These are phyloP conservation scores for Condylura cristata DNA, from an alignment of 2,113 vertebrate species.

Conservation along the genomic window DNA sequence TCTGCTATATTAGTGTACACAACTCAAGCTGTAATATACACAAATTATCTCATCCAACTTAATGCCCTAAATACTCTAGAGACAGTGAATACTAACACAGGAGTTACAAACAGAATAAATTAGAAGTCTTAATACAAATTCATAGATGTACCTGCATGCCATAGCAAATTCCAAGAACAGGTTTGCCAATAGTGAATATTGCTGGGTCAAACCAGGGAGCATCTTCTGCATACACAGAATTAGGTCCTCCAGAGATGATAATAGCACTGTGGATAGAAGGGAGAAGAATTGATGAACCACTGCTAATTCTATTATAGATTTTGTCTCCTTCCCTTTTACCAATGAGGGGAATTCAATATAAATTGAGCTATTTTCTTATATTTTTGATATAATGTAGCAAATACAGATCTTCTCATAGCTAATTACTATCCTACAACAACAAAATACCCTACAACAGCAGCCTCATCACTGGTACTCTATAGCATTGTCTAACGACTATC, in stretches of 20 bases:
- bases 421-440: neutral
- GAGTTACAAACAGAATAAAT: constrained; percentile 25
- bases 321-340: neutral
- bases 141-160: constrained; percentile 95
- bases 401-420: neutral
- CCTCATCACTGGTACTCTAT: neutral
- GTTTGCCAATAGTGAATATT: constrained; percentile 98
- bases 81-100: neutral
- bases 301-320: neutral
- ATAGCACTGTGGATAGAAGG: constrained; percentile 89
- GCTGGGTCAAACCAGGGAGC: constrained; percentile 98
- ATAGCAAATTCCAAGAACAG: constrained; percentile 98
- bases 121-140: neutral
- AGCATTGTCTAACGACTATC: neutral
- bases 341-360: neutral
- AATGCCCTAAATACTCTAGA: neutral
- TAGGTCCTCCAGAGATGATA: constrained; percentile 98
- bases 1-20: neutral
- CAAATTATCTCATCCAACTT: constrained; percentile 2
- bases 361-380: neutral
- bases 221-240: constrained; percentile 98
- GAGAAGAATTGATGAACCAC: neutral
- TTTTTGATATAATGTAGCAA: neutral
- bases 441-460: too few relatives aligned
- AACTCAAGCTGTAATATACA: neutral